Conservation (phyloP, 2,888 invertebrate genomes). For the Drosophila fulvimacula region DNA sequence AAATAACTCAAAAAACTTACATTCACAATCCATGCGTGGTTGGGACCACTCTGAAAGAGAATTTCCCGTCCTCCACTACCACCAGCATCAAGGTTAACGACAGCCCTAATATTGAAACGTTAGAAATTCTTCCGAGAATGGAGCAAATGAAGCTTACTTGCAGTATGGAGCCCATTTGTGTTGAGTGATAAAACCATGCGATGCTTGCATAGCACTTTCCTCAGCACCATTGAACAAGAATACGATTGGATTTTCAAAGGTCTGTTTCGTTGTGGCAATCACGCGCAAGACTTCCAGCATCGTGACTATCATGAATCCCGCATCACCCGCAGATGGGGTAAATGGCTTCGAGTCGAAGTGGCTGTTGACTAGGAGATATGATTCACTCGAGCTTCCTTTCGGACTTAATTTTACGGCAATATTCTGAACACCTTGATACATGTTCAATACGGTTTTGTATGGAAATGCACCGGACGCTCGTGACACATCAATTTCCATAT, state of each 20-base stretch:
- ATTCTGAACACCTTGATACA: conserved; percentile 82
- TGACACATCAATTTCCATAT: conserved; percentile 79
- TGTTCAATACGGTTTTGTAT: conserved; percentile 53
- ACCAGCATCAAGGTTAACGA: conserved; percentile 95
- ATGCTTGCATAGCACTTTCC: conserved; percentile 88
- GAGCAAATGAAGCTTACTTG: conserved; percentile 38
- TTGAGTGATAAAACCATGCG: conserved; percentile 88
- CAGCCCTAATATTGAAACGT: conserved; percentile 85
- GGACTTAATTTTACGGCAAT: conserved; percentile 78
- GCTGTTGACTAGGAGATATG: conserved; percentile 88
- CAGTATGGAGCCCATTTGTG: conserved; percentile 93
- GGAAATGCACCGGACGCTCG: conserved; percentile 70
- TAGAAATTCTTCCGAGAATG: neutral
- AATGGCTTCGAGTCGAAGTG: conserved; percentile 96
- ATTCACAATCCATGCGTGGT: conserved; percentile 87
- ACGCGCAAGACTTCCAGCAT: conserved; percentile 87
- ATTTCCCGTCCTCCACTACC: conserved; percentile 96
- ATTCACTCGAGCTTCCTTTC: conserved; percentile 57
- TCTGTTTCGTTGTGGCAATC: conserved; percentile 81
- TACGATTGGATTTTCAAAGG: conserved; percentile 86
- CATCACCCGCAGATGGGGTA: conserved; percentile 87
- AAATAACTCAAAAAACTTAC: conserved; percentile 4
- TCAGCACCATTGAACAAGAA: conserved; percentile 89
- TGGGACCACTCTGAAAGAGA: conserved; percentile 94
- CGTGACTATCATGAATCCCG: conserved; percentile 87